Evolutionary conservation across 92 coral and sea anemone species (phyloP).

Genomic region (Epizoanthus rinbou): DNA sequence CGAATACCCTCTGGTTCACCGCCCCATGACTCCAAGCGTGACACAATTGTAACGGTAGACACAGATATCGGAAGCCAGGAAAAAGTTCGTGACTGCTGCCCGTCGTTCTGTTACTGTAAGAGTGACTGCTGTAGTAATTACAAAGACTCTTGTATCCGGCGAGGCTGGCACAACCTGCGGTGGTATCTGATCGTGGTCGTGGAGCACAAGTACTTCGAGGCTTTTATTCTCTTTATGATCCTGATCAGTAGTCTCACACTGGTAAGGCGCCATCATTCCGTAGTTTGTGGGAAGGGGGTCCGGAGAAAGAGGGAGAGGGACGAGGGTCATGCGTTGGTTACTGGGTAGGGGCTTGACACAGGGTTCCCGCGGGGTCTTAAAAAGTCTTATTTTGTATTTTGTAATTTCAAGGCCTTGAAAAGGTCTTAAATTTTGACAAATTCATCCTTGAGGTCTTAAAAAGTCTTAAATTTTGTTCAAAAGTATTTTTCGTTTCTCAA

Average conservation of each 20-base stretch:
- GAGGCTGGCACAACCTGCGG: constrained; percentile 87
- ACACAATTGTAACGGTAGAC: constrained; percentile 91
- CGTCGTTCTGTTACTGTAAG: constrained; percentile 87
- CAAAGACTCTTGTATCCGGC: constrained; percentile 82
- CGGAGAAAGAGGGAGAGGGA: too few relatives aligned
- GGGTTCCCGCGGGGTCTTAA: too few relatives aligned
- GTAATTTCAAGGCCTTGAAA: too few relatives aligned
- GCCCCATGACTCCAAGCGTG: constrained; percentile 84
- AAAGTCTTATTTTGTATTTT: too few relatives aligned
- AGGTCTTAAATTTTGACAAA: too few relatives aligned
- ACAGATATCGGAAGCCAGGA: constrained; percentile 63
- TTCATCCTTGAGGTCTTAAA: too few relatives aligned
- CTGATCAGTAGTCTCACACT: constrained; percentile 92
- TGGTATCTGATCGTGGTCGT: constrained; percentile 74
- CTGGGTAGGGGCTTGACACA: too few relatives aligned
- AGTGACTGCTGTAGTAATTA: constrained; percentile 84
- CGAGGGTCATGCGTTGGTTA: too few relatives aligned
- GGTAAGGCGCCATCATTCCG: constrained; percentile 58
- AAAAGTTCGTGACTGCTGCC: constrained; percentile 90
- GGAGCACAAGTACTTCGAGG: constrained; percentile 96
- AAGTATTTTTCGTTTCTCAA: too few relatives aligned
- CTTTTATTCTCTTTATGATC: constrained; percentile 77
- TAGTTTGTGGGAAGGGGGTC: too few relatives aligned
- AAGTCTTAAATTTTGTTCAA: too few relatives aligned
- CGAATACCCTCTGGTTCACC: constrained; percentile 86